A percentile compares a stretch with the other conserved stretches of the same genome.
These are phyloP conservation scores for Halichoeres trimaculatus DNA, from an alignment of 2,113 vertebrate genomes.

Conservation along the genomic window DNA sequence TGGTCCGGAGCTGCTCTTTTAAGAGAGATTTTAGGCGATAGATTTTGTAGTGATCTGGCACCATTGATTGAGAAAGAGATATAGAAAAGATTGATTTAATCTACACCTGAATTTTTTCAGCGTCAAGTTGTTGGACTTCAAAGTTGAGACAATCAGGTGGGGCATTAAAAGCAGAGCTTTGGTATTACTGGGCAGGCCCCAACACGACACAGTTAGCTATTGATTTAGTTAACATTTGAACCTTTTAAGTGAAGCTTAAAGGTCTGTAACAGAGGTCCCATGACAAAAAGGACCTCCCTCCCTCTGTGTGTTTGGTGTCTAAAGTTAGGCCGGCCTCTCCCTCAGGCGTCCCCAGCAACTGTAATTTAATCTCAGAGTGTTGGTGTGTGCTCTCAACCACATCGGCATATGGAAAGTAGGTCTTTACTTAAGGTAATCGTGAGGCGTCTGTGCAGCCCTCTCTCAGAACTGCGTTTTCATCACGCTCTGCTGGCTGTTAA, in stretches of 20 bases:
- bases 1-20: too few relatives aligned
- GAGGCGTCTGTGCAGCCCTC: slow-evolving; percentile 42
- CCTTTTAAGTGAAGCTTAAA: slow-evolving; percentile 64
- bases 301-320: background rate
- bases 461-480: slow-evolving; percentile 42
- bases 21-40: too few relatives aligned
- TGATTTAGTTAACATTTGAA: slow-evolving; percentile 66
- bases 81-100: too few relatives aligned
- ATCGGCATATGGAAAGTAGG: slow-evolving; percentile 71
- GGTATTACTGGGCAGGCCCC: slow-evolving; percentile 30
- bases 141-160: background rate
- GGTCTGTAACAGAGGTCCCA: slow-evolving; percentile 25
- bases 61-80: background rate
- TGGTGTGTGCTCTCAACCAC: slow-evolving; percentile 45
- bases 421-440: slow-evolving; percentile 63
- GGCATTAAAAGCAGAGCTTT: slow-evolving; percentile 10
- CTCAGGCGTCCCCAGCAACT: slow-evolving; percentile 40
- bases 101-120: too few relatives aligned
- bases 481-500: slow-evolving; percentile 68
- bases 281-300: slow-evolving; percentile 16
- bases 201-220: slow-evolving; percentile 24
- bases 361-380: slow-evolving; percentile 66
- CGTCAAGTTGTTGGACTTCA: background rate
- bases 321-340: slow-evolving; percentile 40
- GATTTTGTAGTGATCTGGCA: background rate